These are phyloP conservation scores for Phylloscopus trochiloides DNA, from an alignment of 2,113 vertebrate genomes.

Conservation along the genomic window DNA sequence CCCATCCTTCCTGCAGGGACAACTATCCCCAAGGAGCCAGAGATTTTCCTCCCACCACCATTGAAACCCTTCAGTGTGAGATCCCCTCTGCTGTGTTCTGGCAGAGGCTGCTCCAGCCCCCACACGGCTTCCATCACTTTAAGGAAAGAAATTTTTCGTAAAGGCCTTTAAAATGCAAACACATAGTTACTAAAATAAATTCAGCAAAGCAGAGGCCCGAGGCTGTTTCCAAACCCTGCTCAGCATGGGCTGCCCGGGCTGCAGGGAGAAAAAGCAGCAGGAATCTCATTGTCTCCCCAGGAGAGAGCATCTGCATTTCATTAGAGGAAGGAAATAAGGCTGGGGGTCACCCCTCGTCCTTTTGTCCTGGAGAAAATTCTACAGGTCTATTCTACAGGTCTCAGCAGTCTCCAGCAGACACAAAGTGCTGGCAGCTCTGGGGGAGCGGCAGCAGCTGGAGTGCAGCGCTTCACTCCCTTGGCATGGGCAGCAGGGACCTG, in stretches of 20 bases:
- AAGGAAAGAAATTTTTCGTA: not conserved
- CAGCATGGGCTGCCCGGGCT: not conserved
- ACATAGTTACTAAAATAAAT: constrained; percentile 11
- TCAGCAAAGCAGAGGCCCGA: not conserved
- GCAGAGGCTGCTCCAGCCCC: not conserved
- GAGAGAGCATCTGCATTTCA: not conserved
- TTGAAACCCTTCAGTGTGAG: not conserved
- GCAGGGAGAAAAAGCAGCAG: not conserved
- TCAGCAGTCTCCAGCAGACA: not conserved
- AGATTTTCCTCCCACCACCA: not conserved
- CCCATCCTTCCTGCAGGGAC: not conserved
- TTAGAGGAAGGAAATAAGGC: not conserved
- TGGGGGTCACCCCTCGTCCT: not conserved
- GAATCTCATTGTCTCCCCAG: not conserved
- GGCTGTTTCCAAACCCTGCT: constrained; percentile 12
- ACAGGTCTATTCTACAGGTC: not conserved
- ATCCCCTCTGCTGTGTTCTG: not conserved
- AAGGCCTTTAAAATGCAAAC: constrained; percentile 43
- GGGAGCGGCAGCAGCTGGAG: not conserved
- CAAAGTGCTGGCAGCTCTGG: not conserved
- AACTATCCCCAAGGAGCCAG: not conserved
- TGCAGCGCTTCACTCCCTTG: not conserved
- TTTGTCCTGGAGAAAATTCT: not conserved
- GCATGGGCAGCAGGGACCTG: not conserved
- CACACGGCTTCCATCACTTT: not conserved